These are phyloP conservation scores for Leptoclinus maculatus DNA, from an alignment of 2,797 vertebrate species.

Conservation along the genomic window DNA sequence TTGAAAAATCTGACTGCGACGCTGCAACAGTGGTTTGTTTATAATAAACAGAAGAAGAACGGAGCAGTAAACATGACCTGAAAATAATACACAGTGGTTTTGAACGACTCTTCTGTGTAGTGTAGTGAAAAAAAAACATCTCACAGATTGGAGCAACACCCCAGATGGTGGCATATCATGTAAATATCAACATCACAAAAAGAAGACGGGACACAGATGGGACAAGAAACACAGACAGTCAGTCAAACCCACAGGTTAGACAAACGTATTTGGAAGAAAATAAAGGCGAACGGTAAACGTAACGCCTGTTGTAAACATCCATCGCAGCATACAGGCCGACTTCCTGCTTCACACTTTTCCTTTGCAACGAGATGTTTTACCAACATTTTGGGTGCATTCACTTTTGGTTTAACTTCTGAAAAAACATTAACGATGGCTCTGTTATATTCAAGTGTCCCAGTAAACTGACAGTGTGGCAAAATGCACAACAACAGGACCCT, in stretches of 20 bases:
- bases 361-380: background rate
- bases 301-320: background rate
- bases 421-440: background rate
- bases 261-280: background rate
- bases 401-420: background rate
- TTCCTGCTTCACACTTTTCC: background rate
- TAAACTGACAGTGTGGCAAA: background rate
- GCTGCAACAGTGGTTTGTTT: background rate
- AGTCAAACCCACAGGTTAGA: background rate
- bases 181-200: constrained; percentile 3
- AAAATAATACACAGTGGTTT: background rate
- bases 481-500: background rate
- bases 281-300: background rate
- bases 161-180: background rate
- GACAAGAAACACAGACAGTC: background rate
- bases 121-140: background rate
- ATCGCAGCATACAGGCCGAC: background rate
- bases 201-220: background rate
- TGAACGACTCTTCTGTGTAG: background rate
- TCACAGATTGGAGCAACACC: background rate
- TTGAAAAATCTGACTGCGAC: background rate
- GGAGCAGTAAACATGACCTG: constrained; percentile 9
- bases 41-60: constrained; percentile 8
- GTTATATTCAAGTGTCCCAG: background rate
- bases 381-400: background rate